phyloP scores from a whole-genome alignment of 2,113 vertebrate genomes.

The Serinus canaria region DNA sequence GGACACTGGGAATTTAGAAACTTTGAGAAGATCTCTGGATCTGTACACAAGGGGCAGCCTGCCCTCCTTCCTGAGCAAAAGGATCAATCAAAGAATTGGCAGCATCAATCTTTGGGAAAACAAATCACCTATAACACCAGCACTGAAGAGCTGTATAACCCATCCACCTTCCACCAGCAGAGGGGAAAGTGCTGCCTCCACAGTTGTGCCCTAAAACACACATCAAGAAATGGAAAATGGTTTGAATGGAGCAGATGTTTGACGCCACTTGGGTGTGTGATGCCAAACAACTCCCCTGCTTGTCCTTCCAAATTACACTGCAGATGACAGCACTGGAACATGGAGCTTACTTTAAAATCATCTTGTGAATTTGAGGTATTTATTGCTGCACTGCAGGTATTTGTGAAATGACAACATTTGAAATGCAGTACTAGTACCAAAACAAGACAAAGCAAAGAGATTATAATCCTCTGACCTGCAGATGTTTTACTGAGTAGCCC shows the following conservation, averaged over 20 bases:
- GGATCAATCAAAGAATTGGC: not conserved
- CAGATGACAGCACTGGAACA: not conserved
- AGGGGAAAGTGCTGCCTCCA: not conserved
- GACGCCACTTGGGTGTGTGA: not conserved
- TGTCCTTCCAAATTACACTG: not conserved
- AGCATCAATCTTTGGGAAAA: slow-evolving; percentile 13
- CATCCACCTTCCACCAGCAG: not conserved
- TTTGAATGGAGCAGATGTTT: not conserved
- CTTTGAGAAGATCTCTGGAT: not conserved
- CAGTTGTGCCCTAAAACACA: not conserved
- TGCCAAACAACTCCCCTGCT: not conserved
- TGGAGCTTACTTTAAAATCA: not conserved
- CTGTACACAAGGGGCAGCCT: not conserved
- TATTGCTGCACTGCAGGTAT: not conserved
- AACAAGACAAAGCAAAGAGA: not conserved
- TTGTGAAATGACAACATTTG: not conserved
- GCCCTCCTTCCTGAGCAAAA: slow-evolving; percentile 7
- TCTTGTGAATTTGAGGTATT: not conserved
- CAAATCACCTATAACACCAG: not conserved
- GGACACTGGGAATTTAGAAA: not conserved
- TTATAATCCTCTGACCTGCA: not conserved
- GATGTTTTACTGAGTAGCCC: not conserved
- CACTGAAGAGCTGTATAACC: not conserved
- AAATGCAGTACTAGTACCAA: not conserved
- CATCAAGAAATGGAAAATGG: not conserved